phyloP scores from a whole-genome alignment of 2,113 vertebrate species.

The Ochotona princeps region DNA sequence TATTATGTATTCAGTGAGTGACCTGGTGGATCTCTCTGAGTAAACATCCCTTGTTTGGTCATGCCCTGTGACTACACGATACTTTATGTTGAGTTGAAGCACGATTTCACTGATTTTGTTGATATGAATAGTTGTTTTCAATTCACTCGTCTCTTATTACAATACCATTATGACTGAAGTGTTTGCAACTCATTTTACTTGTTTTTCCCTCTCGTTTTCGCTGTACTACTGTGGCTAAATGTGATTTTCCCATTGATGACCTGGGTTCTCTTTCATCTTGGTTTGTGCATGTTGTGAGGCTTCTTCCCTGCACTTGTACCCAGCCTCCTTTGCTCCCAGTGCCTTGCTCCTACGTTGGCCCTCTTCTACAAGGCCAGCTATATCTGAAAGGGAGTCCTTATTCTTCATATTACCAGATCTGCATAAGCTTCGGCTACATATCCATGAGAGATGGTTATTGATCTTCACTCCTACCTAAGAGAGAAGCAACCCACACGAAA shows the following conservation, averaged over 20 bases:
- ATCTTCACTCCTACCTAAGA: not conserved
- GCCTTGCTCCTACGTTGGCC: not conserved
- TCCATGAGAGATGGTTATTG: not conserved
- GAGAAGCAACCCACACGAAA: not conserved
- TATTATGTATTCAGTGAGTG: not conserved
- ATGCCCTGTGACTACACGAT: not conserved
- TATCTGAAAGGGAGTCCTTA: not conserved
- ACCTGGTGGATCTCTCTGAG: not conserved
- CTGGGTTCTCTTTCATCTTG: not conserved
- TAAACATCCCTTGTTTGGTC: not conserved
- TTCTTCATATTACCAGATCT: not conserved
- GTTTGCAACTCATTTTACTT: not conserved
- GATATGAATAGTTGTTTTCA: not conserved
- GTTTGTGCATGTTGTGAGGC: not conserved
- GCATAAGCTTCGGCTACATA: fast-evolving
- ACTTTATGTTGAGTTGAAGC: not conserved
- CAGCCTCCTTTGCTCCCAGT: not conserved
- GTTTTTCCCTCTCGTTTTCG: not conserved
- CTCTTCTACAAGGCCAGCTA: not conserved
- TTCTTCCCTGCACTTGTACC: not conserved
- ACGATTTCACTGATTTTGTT: not conserved
- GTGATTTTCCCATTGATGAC: not conserved
- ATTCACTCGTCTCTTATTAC: not conserved
- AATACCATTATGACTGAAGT: not conserved
- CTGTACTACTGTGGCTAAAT: not conserved